phyloP scores from a whole-genome alignment of 1,140 invertebrate species.

The Aphelinus atriplicis region DNA sequence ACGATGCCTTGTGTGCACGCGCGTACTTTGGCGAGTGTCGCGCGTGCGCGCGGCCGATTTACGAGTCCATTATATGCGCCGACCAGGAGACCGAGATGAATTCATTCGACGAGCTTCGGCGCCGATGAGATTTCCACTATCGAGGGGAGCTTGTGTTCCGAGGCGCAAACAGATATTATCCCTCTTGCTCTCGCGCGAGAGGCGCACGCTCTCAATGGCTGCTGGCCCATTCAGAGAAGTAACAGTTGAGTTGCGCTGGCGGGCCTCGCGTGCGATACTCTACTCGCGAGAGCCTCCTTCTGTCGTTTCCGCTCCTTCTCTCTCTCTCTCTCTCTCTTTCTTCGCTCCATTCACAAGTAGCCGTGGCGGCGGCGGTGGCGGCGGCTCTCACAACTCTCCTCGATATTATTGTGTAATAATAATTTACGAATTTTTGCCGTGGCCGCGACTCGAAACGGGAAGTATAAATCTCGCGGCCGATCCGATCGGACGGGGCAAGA shows the following conservation, averaged over 20 bases:
- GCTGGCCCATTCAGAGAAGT: too few species aligned
- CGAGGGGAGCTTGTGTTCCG: too few species aligned
- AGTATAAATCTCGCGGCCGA: conserved; percentile 24
- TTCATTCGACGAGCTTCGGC: too few species aligned
- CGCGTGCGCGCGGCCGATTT: neutral
- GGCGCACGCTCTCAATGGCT: too few species aligned
- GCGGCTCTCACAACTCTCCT: too few species aligned
- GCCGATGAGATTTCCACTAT: too few species aligned
- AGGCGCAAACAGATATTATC: too few species aligned
- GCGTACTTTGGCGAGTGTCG: neutral
- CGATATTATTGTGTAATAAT: conserved; percentile 18
- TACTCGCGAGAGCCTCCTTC: conserved; percentile 5
- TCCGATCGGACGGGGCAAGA: neutral
- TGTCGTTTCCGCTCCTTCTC: conserved; percentile 21
- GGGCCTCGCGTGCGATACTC: neutral
- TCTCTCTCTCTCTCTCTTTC: neutral
- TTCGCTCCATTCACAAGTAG: conserved; percentile 1
- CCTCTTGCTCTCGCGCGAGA: too few species aligned
- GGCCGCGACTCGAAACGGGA: neutral
- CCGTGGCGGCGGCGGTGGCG: neutral
- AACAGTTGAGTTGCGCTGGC: too few species aligned
- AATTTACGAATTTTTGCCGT: neutral
- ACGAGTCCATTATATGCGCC: neutral
- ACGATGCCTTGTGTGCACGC: conserved; percentile 8
- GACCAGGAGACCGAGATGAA: too few species aligned